phyloP scores from a whole-genome alignment of 2,797 vertebrate species.

The Megaceryle alcyon region DNA sequence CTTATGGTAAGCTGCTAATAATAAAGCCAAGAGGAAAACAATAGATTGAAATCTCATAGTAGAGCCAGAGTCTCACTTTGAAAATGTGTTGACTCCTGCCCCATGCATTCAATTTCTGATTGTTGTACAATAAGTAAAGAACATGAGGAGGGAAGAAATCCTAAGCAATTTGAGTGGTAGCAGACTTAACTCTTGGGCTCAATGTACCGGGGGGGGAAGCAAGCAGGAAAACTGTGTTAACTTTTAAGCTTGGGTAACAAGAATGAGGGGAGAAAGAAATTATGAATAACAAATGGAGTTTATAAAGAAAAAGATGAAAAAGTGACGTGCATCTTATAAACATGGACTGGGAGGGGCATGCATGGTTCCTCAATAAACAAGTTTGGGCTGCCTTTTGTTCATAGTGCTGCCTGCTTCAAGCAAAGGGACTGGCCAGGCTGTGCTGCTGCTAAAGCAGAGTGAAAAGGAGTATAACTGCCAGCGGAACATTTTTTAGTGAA shows the following conservation, averaged over 20 bases:
- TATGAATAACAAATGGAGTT: neutral
- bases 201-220: rapidly evolving
- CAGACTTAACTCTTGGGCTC: neutral
- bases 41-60: neutral
- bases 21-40: neutral
- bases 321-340: neutral
- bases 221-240: neutral
- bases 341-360: neutral
- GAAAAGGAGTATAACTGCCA: constrained; percentile 13
- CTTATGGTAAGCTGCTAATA: neutral
- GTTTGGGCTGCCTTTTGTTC: neutral
- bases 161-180: neutral
- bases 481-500: neutral
- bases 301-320: neutral
- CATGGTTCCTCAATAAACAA: neutral
- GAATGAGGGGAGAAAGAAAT: neutral
- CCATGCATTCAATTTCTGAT: neutral
- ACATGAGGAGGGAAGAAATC: neutral
- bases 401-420: neutral
- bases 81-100: neutral
- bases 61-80: neutral
- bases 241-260: neutral
- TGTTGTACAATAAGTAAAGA: neutral
- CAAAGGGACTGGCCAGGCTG: neutral
- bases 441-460: neutral